Evolutionary conservation across 2,888 invertebrate species (phyloP).

Genomic region (Bombyx huttoni): DNA sequence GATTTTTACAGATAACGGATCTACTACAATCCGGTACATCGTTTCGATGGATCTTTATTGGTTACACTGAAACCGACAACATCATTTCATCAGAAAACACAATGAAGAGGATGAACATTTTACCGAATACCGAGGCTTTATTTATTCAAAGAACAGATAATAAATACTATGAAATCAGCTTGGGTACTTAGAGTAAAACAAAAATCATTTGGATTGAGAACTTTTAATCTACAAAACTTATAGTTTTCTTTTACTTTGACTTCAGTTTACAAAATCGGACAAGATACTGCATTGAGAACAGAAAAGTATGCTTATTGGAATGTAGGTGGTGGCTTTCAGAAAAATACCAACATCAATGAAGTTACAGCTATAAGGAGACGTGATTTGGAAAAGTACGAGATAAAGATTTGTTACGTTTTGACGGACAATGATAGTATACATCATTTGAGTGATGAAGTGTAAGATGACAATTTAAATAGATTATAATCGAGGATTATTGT

Average conservation of each 20-base stretch:
- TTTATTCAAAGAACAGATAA: slow-evolving; percentile 10
- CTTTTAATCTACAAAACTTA: neutral
- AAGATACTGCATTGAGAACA: slow-evolving; percentile 24
- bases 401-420: slow-evolving; percentile 72
- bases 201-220: neutral
- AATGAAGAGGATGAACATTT: slow-evolving; percentile 24
- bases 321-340: slow-evolving; percentile 20
- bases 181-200: neutral
- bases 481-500: neutral
- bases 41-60: slow-evolving; percentile 47
- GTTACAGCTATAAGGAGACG: slow-evolving; percentile 46
- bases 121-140: slow-evolving; percentile 41
- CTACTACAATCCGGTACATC: slow-evolving; percentile 31
- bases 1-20: slow-evolving; percentile 13
- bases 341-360: slow-evolving; percentile 14
- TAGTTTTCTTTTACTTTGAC: slow-evolving; percentile 6
- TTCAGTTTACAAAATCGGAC: slow-evolving; percentile 48
- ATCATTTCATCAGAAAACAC: slow-evolving; percentile 17
- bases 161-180: neutral
- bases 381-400: slow-evolving; percentile 50
- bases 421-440: slow-evolving; percentile 73
- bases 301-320: slow-evolving; percentile 46
- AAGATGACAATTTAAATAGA: slow-evolving; percentile 14
- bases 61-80: slow-evolving; percentile 10
- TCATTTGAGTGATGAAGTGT: slow-evolving; percentile 75